Conservation (phyloP, 2,888 invertebrate genomes). For the Suillia variegata region DNA sequence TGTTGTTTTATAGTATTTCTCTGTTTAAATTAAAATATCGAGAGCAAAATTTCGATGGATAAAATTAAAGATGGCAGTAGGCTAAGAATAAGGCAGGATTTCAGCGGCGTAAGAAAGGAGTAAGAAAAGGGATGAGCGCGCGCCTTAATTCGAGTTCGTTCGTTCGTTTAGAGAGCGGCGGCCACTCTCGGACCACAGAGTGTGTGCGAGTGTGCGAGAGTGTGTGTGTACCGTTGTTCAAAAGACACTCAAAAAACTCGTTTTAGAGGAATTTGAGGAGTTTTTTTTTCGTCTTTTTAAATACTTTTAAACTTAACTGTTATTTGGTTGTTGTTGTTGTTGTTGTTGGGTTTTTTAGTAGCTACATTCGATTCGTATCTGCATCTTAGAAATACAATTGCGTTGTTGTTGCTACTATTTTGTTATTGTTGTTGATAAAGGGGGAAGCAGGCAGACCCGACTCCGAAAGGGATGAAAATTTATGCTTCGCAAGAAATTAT, state of each 20-base stretch:
- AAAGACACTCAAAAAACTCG: background rate
- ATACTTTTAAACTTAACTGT: too few species aligned
- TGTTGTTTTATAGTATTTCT: background rate
- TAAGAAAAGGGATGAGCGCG: too few species aligned
- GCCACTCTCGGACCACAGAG: background rate
- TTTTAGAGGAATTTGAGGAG: too few species aligned
- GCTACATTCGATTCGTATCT: background rate
- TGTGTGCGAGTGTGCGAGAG: background rate
- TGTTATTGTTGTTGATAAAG: too few species aligned
- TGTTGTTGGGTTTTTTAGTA: too few species aligned
- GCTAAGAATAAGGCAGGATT: too few species aligned
- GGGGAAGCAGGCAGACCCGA: too few species aligned
- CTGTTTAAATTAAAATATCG: background rate
- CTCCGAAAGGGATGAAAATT: background rate
- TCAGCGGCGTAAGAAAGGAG: too few species aligned
- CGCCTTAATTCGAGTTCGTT: too few species aligned
- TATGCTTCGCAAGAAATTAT: background rate
- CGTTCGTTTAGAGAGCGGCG: background rate
- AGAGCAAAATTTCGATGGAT: background rate
- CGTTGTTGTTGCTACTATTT: too few species aligned
- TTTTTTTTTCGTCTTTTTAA: too few species aligned
- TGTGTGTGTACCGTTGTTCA: background rate
- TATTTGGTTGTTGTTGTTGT: too few species aligned
- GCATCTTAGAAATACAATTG: background rate
- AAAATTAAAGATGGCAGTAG: background rate